phyloP scores from a whole-genome alignment of 2,888 invertebrate species.

The Bombylius discolor region DNA sequence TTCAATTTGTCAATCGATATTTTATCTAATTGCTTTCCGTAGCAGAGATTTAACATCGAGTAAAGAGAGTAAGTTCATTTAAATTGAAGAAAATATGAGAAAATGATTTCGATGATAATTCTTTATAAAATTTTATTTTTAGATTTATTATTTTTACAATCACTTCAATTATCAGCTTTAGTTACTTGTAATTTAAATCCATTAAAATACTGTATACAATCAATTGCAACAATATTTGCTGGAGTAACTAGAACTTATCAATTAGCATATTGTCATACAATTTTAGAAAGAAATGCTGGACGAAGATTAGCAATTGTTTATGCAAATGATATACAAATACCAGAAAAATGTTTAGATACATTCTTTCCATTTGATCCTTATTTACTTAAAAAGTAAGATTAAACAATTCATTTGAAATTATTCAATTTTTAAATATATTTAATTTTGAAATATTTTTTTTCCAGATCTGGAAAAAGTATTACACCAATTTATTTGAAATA shows the following conservation, averaged over 20 bases:
- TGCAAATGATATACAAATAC: slow-evolving; percentile 40
- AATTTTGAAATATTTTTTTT: neutral
- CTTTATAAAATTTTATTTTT: slow-evolving; percentile 25
- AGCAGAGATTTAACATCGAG: slow-evolving; percentile 67
- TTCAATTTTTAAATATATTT: neutral
- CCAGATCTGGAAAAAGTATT: slow-evolving; percentile 36
- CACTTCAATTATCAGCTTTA: slow-evolving; percentile 71
- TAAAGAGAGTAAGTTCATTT: slow-evolving; percentile 52
- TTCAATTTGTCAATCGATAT: slow-evolving; percentile 80
- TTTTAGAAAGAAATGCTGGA: slow-evolving; percentile 72
- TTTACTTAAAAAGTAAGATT: slow-evolving; percentile 49
- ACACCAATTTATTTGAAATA: slow-evolving; percentile 39
- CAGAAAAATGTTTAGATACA: slow-evolving; percentile 39
- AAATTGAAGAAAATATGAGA: neutral
- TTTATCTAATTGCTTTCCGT: slow-evolving; percentile 84
- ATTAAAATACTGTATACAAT: slow-evolving; percentile 62
- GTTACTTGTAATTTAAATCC: slow-evolving; percentile 83
- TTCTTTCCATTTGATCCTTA: slow-evolving; percentile 92
- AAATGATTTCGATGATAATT: neutral
- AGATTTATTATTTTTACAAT: slow-evolving; percentile 69
- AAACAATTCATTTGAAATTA: slow-evolving; percentile 17
- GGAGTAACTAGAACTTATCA: slow-evolving; percentile 72
- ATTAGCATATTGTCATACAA: slow-evolving; percentile 80
- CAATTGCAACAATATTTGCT: slow-evolving; percentile 68
- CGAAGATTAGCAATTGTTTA: slow-evolving; percentile 45